These are phyloP conservation scores for Thrips palmi DNA, from an alignment of 1,140 invertebrate species.

Conservation along the genomic window DNA sequence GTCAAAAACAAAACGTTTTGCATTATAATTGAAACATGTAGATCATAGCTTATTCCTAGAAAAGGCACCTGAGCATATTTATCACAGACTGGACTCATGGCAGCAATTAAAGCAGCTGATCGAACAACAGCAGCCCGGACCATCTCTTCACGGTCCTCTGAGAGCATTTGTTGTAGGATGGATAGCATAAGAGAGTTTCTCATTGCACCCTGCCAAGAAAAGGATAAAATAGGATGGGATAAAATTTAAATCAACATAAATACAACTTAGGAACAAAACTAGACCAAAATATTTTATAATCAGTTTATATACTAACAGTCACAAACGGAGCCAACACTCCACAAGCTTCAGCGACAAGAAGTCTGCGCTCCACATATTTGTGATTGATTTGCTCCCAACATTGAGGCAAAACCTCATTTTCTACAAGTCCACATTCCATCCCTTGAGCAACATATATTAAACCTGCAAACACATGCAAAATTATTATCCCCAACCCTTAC, in stretches of 20 bases:
- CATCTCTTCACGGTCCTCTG: constrained; percentile 45
- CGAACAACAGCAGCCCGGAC: constrained; percentile 41
- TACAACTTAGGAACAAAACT: constrained; percentile 1
- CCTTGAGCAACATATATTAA: neutral
- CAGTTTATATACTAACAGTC: constrained; percentile 26
- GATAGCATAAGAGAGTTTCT: constrained; percentile 51
- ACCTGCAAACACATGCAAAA: neutral
- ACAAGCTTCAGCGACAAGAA: constrained; percentile 54
- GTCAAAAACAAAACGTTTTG: constrained; percentile 6
- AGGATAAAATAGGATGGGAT: constrained; percentile 25
- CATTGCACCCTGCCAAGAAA: constrained; percentile 34
- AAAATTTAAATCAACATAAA: constrained; percentile 16
- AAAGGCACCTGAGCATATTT: constrained; percentile 41
- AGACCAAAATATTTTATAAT: constrained; percentile 15
- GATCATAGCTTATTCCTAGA: neutral
- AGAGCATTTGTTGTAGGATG: constrained; percentile 55
- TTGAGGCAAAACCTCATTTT: constrained; percentile 50
- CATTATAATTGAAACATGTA: neutral
- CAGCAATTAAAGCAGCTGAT: constrained; percentile 41
- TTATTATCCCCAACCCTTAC: neutral
- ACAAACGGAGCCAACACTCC: constrained; percentile 51
- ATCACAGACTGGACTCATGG: constrained; percentile 42
- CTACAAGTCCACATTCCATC: constrained; percentile 20
- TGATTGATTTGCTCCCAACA: constrained; percentile 63
- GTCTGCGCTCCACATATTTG: constrained; percentile 46